These are phyloP conservation scores for Coleophora flavipennella DNA, from an alignment of 2,888 invertebrate species.

Conservation along the genomic window DNA sequence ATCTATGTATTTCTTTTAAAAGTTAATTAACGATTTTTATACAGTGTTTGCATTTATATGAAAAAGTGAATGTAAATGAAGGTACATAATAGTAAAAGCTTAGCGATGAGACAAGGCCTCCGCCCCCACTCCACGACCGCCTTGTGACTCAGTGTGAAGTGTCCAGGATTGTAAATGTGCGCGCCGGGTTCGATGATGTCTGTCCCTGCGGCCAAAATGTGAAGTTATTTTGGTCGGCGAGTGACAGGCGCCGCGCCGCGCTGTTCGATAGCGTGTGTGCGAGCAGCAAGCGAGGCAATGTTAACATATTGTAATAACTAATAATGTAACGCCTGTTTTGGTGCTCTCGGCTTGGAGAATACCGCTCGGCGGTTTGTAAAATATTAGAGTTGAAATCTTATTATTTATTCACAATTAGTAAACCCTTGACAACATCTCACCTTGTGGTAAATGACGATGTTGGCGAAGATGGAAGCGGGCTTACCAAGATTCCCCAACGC, in stretches of 20 bases:
- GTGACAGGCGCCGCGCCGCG: not conserved
- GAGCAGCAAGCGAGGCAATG: constrained; percentile 20
- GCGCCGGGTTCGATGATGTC: constrained; percentile 1
- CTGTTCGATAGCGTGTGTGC: not conserved
- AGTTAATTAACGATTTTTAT: no score
- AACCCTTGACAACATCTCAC: no score
- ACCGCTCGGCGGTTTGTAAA: constrained; percentile 21
- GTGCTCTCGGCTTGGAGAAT: constrained; percentile 41
- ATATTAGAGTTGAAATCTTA: no score
- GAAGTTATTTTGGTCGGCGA: not conserved
- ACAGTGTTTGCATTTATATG: no score
- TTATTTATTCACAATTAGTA: no score
- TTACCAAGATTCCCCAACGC: no score
- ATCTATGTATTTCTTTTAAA: no score
- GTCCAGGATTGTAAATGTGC: constrained; percentile 1
- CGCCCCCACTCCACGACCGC: constrained; percentile 1
- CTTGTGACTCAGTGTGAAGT: not conserved
- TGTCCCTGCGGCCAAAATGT: not conserved
- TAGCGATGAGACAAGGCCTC: no score
- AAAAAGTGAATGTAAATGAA: no score
- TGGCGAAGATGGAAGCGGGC: no score
- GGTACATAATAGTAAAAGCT: no score
- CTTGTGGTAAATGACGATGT: no score
- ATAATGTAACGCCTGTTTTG: constrained; percentile 38
- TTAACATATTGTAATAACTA: constrained; percentile 15